phyloP scores from a whole-genome alignment of 2,113 vertebrate genomes.

The Mus pahari region DNA sequence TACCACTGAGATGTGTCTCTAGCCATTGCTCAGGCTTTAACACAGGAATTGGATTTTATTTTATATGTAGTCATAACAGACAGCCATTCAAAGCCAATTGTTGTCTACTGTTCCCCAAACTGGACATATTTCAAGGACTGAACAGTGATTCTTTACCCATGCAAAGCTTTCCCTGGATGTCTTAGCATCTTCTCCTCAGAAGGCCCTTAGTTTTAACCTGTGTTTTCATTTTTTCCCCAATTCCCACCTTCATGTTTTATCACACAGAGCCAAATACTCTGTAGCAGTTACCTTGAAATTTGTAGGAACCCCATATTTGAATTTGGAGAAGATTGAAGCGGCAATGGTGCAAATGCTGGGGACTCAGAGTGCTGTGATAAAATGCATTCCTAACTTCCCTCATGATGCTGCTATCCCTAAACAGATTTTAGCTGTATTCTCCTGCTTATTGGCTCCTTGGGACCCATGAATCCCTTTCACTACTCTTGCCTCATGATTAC shows the following conservation, averaged over 20 bases:
- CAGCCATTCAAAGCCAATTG: not conserved
- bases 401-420: not conserved
- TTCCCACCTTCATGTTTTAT: not conserved
- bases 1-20: not conserved
- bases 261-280: not conserved
- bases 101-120: not conserved
- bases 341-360: not conserved
- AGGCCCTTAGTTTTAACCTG: not conserved
- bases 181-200: not conserved
- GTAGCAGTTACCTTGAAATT: not conserved
- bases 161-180: not conserved
- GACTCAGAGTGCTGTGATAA: accelerated
- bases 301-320: not conserved
- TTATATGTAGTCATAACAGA: accelerated
- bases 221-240: not conserved
- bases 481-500: not conserved
- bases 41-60: not conserved
- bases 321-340: not conserved
- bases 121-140: not conserved
- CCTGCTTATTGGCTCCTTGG: not conserved
- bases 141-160: not conserved
- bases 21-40: not conserved
- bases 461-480: too few relatives aligned
- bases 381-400: accelerated
- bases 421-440: not conserved